Percentiles rank a stretch among this genome's conserved stretches.
These are phyloP conservation scores for Phortica okadai DNA, from an alignment of 2,888 invertebrate species.

Conservation along the genomic window DNA sequence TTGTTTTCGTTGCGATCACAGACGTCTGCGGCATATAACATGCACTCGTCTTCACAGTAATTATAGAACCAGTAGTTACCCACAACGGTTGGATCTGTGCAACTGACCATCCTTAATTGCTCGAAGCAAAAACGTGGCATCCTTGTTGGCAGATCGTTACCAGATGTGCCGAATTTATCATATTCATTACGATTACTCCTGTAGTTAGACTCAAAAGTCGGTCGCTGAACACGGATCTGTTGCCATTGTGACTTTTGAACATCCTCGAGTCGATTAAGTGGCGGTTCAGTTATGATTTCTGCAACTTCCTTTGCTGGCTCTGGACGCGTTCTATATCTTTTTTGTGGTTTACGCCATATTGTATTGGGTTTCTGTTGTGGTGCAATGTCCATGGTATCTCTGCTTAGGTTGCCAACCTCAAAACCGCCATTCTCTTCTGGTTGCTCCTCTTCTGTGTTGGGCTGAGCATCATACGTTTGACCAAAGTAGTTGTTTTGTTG, in stretches of 20 bases:
- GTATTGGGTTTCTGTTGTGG: neutral
- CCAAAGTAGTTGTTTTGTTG: neutral
- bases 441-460: neutral
- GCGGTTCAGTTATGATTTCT: neutral
- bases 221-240: conserved; percentile 27
- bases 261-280: conserved; percentile 31
- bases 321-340: neutral
- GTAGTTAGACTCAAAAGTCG: conserved; percentile 41
- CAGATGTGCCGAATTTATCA: conserved; percentile 41
- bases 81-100: conserved; percentile 64
- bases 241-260: conserved; percentile 5
- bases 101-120: conserved; percentile 26
- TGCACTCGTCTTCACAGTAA: conserved; percentile 66
- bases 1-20: conserved; percentile 69
- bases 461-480: neutral
- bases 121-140: conserved; percentile 23
- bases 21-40: conserved; percentile 63
- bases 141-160: neutral
- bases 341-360: neutral
- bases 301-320: neutral
- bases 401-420: conserved; percentile 16
- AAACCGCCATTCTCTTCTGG: conserved; percentile 1
- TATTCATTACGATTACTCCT: conserved; percentile 47
- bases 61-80: conserved; percentile 75
- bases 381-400: neutral